Base-by-base conservation (phyloP, 2,797 vertebrate genomes). In the Acrossocheilus wenchowensis region DNA sequence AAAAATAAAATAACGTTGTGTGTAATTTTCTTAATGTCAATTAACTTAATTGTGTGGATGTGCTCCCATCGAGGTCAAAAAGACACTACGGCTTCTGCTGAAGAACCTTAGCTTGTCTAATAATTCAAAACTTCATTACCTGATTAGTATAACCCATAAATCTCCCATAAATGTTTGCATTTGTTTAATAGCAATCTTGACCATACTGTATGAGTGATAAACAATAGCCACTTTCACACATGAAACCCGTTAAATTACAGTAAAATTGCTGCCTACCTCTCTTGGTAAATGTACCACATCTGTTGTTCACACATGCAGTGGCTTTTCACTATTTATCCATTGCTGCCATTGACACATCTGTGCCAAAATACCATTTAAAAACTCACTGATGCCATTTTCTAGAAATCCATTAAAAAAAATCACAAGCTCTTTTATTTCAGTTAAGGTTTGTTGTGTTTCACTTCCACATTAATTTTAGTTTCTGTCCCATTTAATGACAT, bases 1-100 rank as follows among this genome's bases (percentile, higher is more conserved):
- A 83, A 60, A 41, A 82, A 45, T 26, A 57, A 82, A 73, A n/a
- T n/a, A n/a, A 69, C 0, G 19, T 57, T 73, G 26, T 69, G 66
- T 54, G 23, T 71, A 48, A 64, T 80, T 43, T 68, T 62, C 34
- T 52, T 82, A 52, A 39, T 69, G 45, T 19, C 73, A 19, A 0
- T 75, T 75, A 74, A 45, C 26, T 30, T 74, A 34, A 50, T 50
- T 81, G 19, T 15, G 11, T 23, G 19, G 43, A 36, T 71, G 80
- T 71, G 66, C 26, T 52, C 79, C 30, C 43, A 36, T 23, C 43
- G n/a, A 69, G 21, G 12, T 81, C 48, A 69, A 48, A 52, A 68
- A n/a, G 26, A n/a, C 19, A 26, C 17, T 62, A 6, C 4, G 26
- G 19, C 62, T 81, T 68, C 4, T 81, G 30, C 52, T 57, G n/a